Percentiles rank a stretch among this genome's conserved stretches.
phyloP scores from a whole-genome alignment of 2,113 vertebrate genomes.

The Asarcornis scutulata region DNA sequence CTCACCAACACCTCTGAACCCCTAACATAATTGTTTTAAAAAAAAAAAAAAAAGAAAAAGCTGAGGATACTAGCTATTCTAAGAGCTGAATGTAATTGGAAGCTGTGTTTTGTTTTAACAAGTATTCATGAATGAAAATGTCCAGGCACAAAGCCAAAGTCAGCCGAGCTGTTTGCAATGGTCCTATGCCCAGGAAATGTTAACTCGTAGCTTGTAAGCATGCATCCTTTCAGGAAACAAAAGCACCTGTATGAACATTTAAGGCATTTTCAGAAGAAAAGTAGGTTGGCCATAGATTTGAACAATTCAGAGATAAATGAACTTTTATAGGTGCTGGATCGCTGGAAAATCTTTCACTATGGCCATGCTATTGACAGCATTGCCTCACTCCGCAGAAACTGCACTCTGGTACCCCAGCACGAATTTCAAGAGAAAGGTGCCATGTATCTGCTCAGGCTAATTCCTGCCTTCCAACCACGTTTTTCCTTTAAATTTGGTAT shows the following conservation, averaged over 20 bases:
- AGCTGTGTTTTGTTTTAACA: conserved; percentile 46
- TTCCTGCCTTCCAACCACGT: neutral
- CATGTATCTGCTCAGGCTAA: neutral
- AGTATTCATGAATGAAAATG: conserved; percentile 60
- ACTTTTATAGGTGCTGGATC: neutral
- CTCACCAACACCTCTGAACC: neutral
- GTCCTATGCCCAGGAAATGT: conserved; percentile 43
- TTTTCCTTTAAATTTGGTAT: neutral
- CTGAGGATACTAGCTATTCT: neutral
- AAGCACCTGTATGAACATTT: neutral
- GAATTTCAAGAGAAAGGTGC: neutral
- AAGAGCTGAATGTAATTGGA: conserved; percentile 29
- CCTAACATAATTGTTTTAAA: neutral
- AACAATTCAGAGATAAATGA: neutral
- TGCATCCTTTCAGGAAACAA: conserved; percentile 28
- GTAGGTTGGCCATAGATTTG: neutral
- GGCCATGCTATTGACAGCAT: neutral
- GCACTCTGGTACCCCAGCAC: rapidly evolving
- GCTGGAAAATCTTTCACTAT: neutral
- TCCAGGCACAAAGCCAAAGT: conserved; percentile 59
- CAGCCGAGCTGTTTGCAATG: conserved; percentile 51
- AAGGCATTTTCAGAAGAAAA: neutral
- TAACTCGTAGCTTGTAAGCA: neutral
- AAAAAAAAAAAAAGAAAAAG: too few species aligned
- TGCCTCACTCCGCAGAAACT: neutral